These are phyloP conservation scores for Moxostoma hubbsi DNA, from an alignment of 2,797 vertebrate genomes.

Conservation along the genomic window DNA sequence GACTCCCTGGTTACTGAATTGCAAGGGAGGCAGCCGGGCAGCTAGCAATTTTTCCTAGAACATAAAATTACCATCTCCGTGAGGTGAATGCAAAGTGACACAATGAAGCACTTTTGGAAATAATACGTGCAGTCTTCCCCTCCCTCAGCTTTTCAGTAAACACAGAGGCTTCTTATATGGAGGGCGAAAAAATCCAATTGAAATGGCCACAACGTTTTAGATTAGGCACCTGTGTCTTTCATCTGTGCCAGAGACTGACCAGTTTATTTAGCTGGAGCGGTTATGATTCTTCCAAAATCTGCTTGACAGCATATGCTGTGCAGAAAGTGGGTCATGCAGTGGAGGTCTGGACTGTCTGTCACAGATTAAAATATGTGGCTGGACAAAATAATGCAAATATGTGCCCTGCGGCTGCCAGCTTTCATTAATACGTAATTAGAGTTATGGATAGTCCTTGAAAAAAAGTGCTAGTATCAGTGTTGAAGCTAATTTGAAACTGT, in stretches of 20 bases:
- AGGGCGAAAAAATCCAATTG: constrained; percentile 17
- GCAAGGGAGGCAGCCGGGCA: constrained; percentile 46
- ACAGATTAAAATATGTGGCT: constrained; percentile 49
- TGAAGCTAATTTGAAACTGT: background rate
- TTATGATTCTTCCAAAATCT: no score
- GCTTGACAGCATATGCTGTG: constrained; percentile 36
- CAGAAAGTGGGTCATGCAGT: constrained; percentile 25
- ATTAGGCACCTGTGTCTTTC: constrained; percentile 43
- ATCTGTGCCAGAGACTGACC: background rate
- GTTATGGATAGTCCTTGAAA: constrained; percentile 13
- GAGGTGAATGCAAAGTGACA: constrained; percentile 54
- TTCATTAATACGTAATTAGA: constrained; percentile 41
- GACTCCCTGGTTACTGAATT: constrained; percentile 52
- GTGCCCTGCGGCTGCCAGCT: constrained; percentile 39
- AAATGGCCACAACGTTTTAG: background rate
- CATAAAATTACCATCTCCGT: constrained; percentile 60
- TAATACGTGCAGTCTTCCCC: constrained; percentile 24
- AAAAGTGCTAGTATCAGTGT: constrained; percentile 13
- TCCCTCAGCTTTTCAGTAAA: constrained; percentile 26
- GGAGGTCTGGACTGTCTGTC: constrained; percentile 28
- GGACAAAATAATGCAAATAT: constrained; percentile 48
- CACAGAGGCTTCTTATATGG: constrained; percentile 21
- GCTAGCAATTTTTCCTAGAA: constrained; percentile 60
- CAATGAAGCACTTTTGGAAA: constrained; percentile 39
- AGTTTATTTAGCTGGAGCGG: no score